Evolutionary conservation across 2,797 vertebrate genomes (phyloP), one percentile per base, ranked within the genome.

Genomic region (Hafferia zeledoni): DNA sequence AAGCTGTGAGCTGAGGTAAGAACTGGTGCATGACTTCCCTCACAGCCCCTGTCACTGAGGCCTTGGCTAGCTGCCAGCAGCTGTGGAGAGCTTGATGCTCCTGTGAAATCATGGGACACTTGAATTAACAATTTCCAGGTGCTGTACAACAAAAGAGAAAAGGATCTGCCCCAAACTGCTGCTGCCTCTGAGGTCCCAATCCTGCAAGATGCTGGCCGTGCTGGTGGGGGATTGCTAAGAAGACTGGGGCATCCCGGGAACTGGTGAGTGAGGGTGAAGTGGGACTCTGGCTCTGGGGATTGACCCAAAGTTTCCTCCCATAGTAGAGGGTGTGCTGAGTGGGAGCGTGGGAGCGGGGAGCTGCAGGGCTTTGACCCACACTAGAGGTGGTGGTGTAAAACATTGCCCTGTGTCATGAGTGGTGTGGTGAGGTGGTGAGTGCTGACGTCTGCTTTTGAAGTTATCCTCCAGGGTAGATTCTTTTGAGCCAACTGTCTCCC

Each of bases 301-400:
- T 87, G 28, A 23, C 25, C 15, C 1, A 2, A 35, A 35, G 2
- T 10, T 61, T 13, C 4, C 5, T 5, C 7, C 13, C 7, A 8
- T 6, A 37, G 28, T 18, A 39, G 11, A 41, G 7, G 3, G 11
- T 5, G 10, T 65, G 23, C 35, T 61, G n/a, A 43, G 8, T 25
- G 15, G 10, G 16, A 6, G 9, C n/a, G 24, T 15, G 14, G 63
- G 20, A 1, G 11, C 35, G 12, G 39, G 16, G 41, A 78, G 37
- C 6, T 0, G 0, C 16, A 44, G 27, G 39, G 11, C 20, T 5
- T 0, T 12, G 6, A 6, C 6, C 5, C 28, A 10, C 2, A 1
- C 6, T 14, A 12, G 57, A 60, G 13, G 25, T 47, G 5, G 10
- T 86, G 33, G 6, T 39, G 11, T 43, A 35, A 69, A 81, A 37